These are phyloP conservation scores for Achroia grisella DNA, from an alignment of 1,140 invertebrate genomes.

Conservation along the genomic window DNA sequence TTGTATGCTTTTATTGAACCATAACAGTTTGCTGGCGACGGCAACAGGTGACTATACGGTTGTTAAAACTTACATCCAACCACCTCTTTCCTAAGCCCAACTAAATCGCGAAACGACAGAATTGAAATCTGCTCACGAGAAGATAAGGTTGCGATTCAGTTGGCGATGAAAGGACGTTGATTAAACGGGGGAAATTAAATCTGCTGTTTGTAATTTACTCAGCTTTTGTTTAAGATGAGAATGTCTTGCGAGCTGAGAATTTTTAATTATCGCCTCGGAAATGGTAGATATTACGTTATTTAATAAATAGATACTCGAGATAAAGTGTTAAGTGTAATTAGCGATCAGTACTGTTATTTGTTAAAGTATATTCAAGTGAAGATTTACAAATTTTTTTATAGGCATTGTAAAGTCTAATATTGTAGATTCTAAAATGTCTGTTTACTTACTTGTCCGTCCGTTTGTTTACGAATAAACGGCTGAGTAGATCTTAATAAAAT, in stretches of 20 bases:
- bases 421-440: too few relatives aligned
- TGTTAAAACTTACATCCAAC: constrained; percentile 8
- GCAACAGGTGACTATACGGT: constrained; percentile 8
- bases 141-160: not conserved
- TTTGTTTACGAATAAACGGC: too few relatives aligned
- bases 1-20: constrained; percentile 9
- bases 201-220: constrained; percentile 4
- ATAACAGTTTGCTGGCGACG: constrained; percentile 1
- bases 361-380: too few relatives aligned
- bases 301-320: too few relatives aligned
- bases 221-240: not conserved
- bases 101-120: too few relatives aligned
- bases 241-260: constrained; percentile 1
- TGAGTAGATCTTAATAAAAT: too few relatives aligned
- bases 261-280: not conserved
- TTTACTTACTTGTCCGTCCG: too few relatives aligned
- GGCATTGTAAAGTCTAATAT: too few relatives aligned
- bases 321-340: too few relatives aligned
- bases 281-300: not conserved
- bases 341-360: too few relatives aligned
- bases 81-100: not conserved
- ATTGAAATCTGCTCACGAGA: not conserved
- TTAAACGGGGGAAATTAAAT: constrained; percentile 11
- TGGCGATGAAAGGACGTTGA: constrained; percentile 1
- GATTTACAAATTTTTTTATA: too few relatives aligned